A percentile compares a stretch with the other conserved stretches of the same genome.
Conservation (phyloP, 2,113 vertebrate genomes). For the Pseudorhombus dupliciocellatus region DNA sequence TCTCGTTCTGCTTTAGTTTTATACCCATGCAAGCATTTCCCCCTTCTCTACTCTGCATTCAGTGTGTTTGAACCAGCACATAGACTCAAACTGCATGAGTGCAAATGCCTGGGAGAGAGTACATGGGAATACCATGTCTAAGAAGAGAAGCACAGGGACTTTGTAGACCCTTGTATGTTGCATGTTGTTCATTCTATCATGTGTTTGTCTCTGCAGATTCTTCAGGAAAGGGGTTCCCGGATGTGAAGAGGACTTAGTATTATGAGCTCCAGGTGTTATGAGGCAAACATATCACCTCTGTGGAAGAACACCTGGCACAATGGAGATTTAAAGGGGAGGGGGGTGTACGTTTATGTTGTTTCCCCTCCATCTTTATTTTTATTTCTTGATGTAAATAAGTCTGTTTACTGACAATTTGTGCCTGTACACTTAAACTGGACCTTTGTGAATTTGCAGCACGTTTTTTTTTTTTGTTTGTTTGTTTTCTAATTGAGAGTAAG, state of each 20-base stretch:
- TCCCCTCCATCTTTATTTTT: slow-evolving; percentile 58
- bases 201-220: slow-evolving; percentile 85
- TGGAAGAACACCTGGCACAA: slow-evolving; percentile 79
- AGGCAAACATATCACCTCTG: slow-evolving; percentile 81
- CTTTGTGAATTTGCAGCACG: slow-evolving; percentile 57
- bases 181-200: neutral
- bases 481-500: slow-evolving; percentile 52
- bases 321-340: slow-evolving; percentile 73
- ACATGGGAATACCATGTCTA: too few species aligned
- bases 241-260: slow-evolving; percentile 87
- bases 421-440: slow-evolving; percentile 81
- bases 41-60: neutral
- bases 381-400: slow-evolving; percentile 73
- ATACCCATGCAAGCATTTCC: slow-evolving; percentile 3
- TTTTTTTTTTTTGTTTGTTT: slow-evolving; percentile 9
- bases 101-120: neutral
- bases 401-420: slow-evolving; percentile 79
- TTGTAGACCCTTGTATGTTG: neutral
- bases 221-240: slow-evolving; percentile 96
- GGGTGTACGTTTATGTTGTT: slow-evolving; percentile 66
- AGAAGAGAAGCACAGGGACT: neutral
- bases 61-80: neutral
- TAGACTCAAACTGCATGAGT: neutral
- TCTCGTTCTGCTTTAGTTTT: neutral
- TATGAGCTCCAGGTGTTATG: slow-evolving; percentile 80